phyloP scores from a whole-genome alignment of 2,888 invertebrate species.

The Harpagoxenus sublaevis region DNA sequence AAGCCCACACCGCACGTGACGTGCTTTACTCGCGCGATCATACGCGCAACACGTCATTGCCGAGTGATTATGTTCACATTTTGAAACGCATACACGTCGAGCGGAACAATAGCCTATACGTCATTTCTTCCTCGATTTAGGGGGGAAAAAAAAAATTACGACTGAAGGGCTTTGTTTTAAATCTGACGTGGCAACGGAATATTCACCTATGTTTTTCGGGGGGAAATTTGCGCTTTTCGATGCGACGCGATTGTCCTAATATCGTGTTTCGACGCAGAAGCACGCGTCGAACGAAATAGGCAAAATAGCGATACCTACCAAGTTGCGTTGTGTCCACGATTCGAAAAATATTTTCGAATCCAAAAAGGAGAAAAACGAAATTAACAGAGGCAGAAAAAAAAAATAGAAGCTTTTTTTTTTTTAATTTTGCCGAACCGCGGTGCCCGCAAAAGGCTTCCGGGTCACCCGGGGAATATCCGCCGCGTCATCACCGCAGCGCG shows the following conservation, averaged over 20 bases:
- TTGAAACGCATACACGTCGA: not conserved
- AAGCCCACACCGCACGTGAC: not conserved
- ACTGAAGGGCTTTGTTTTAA: slow-evolving; percentile 12
- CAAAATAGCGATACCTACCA: not conserved
- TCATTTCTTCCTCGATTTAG: not conserved
- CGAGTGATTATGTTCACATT: slow-evolving; percentile 20
- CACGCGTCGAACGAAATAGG: not conserved
- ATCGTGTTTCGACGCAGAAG: not conserved
- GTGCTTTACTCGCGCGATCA: slow-evolving; percentile 15
- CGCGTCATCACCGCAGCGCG: slow-evolving; percentile 45
- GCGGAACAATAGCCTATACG: slow-evolving; percentile 4
- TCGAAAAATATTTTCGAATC: not conserved
- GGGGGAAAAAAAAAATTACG: not conserved
- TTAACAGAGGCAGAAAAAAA: not conserved
- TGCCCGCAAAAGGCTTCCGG: not conserved
- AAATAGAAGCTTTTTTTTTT: not conserved
- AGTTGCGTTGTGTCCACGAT: not conserved
- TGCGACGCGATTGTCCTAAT: not conserved
- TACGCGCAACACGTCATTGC: not conserved
- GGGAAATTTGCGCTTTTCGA: not conserved
- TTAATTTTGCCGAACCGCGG: not conserved
- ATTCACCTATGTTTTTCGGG: not conserved
- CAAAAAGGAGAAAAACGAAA: not conserved
- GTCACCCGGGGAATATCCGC: slow-evolving; percentile 39
- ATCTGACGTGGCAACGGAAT: not conserved